Percentiles rank a stretch among this genome's conserved stretches.
Conservation (phyloP, 2,888 invertebrate genomes). For the Platycheirus rosarum region DNA sequence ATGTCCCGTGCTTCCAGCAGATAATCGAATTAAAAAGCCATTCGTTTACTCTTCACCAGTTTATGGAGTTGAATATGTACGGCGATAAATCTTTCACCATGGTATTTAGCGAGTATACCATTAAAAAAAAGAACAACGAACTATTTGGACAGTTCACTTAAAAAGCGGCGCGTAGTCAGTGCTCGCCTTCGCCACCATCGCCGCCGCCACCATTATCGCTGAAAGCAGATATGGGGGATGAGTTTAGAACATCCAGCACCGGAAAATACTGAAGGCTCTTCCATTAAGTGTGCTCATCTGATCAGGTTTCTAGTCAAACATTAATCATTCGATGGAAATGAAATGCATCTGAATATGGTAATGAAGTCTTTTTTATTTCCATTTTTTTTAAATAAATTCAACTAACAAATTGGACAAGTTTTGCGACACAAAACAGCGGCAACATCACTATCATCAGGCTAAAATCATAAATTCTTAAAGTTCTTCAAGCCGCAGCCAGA, state of each 20-base stretch:
- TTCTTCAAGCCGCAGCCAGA: slow-evolving; percentile 20
- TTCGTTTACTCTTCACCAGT: slow-evolving; percentile 76
- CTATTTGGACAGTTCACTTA: slow-evolving; percentile 69
- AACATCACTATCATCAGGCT: slow-evolving; percentile 18
- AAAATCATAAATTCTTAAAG: slow-evolving; percentile 65
- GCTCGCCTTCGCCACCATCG: slow-evolving; percentile 8
- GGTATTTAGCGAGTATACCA: slow-evolving; percentile 77
- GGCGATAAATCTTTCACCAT: slow-evolving; percentile 82
- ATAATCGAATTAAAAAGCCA: slow-evolving; percentile 81
- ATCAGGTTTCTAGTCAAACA: slow-evolving; percentile 70
- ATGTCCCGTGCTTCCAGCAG: slow-evolving; percentile 33
- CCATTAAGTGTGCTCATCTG: slow-evolving; percentile 43
- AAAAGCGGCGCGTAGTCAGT: slow-evolving; percentile 23
- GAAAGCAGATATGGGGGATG: slow-evolving; percentile 51
- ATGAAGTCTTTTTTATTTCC: slow-evolving; percentile 34
- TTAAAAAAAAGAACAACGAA: slow-evolving; percentile 46
- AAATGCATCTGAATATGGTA: slow-evolving; percentile 72
- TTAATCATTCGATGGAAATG: slow-evolving; percentile 70
- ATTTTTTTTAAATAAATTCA: slow-evolving; percentile 54
- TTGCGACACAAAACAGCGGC: slow-evolving; percentile 54
- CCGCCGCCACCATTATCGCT: not conserved
- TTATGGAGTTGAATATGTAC: slow-evolving; percentile 73
- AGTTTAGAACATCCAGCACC: slow-evolving; percentile 10
- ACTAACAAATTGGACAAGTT: slow-evolving; percentile 73
- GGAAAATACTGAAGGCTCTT: slow-evolving; percentile 21